Evolutionary conservation across 2,113 vertebrate species (phyloP), one percentile per base, ranked within the genome.

Genomic region (Sceloporus undulatus): DNA sequence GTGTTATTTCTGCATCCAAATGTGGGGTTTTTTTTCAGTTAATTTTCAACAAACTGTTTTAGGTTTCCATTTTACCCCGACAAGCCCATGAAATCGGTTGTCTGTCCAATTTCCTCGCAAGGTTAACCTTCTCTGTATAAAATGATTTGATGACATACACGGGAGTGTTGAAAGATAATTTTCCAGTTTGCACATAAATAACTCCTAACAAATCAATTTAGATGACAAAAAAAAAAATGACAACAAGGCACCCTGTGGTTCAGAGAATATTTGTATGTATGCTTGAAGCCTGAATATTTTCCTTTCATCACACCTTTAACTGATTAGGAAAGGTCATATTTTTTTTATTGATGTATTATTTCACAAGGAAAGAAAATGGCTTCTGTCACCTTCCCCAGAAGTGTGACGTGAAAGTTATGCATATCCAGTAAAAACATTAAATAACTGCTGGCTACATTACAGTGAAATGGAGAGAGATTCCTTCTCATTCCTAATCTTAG

Each of bases 81-180:
- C 88, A 87, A 94, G 79, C 13, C 85, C 89, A 92, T 95, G 91
- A 96, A 96, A 97, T 96, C 89, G 23, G 38, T 93, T 92, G 75
- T 93, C 87, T 93, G 82, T 88, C 78, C 93, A 42, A 93, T 94
- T 91, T 89, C 82, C 52, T 82, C 91, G 59, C 10, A 13, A 93
- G 21, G 40, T 91, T 93, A 87, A 2, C 25, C 75, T 85, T 93
- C 91, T 90, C 91, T 88, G 34, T 84, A 84, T 59, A 94, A 92
- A 84, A 84, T 5, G 23, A 83, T 11, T 66, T 89, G 85, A 84
- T 94, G 38, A 79, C 90, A 84, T 38, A 92, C 19, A 9, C 9
- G 40, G 88, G 80, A 9, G 18, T 84, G 91, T 8, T 85, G 62
- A 94, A 88, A 90, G 92, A 91, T 5, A 91, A 93, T 29, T n/a